Conservation (phyloP, 2,888 invertebrate species). For the Lingula anatina region DNA sequence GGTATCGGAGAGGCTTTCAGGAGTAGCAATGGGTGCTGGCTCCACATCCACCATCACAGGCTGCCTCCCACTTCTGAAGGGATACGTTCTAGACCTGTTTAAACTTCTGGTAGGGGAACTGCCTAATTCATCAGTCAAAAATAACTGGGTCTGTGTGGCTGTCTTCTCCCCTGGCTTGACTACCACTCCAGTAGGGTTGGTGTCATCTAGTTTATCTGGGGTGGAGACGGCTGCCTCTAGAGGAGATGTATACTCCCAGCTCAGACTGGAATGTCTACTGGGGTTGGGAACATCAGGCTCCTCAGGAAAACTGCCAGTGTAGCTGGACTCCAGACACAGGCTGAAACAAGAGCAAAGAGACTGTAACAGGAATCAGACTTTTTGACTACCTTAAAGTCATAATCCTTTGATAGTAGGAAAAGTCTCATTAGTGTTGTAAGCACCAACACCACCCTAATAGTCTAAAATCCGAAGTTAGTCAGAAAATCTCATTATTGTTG, state of each 20-base stretch:
- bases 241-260: constrained; percentile 58
- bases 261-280: constrained; percentile 11
- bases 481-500: too few species aligned
- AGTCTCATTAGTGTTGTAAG: too few species aligned
- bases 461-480: background rate
- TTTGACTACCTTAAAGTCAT: too few species aligned
- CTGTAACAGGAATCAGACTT: too few species aligned
- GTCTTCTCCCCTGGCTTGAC: background rate
- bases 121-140: too few species aligned
- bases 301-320: constrained; percentile 53
- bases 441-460: too few species aligned
- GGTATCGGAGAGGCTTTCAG: constrained; percentile 76
- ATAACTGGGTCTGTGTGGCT: too few species aligned
- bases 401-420: too few species aligned
- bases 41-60: constrained; percentile 19
- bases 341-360: constrained; percentile 56
- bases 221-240: too few species aligned
- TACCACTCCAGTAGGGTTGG: background rate
- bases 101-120: too few species aligned
- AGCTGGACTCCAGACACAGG: constrained; percentile 70
- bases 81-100: constrained; percentile 6
- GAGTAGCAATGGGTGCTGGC: constrained; percentile 72
- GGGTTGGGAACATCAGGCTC: background rate
- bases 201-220: background rate
- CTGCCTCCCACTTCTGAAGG: constrained; percentile 15